Base-by-base conservation (phyloP, 2,888 invertebrate genomes). In the Teinopalpus imperialis region DNA sequence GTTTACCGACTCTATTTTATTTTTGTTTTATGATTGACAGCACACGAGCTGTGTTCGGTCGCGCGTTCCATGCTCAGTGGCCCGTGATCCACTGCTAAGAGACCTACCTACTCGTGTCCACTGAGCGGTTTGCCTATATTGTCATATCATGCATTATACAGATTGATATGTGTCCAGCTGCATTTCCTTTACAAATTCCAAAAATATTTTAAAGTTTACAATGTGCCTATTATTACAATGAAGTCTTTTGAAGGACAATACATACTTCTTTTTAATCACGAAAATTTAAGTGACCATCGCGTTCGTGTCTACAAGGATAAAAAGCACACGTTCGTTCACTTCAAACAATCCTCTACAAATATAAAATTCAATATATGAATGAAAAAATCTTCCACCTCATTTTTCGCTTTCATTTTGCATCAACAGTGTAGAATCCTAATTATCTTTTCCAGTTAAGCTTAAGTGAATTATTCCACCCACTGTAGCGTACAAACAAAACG, bases 381-480 rank as follows among this genome's bases (percentile, higher is more conserved):
- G 87, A 81, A 16, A 16, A 4, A 85, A 81, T 85, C 82, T 75
- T 75, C 77, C 61, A 76, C 73, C 79, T 76, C 80, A 78, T 83
- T 87, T 85, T 83, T 83, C 75, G 81, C 78, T 76, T 86, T 86
- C 85, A 80, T 87, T 87, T 85, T 86, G 85, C 87, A 86, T 85
- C 82, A 82, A 81, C 81, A 77, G 69, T 75, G 86, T 83, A 83
- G 85, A 85, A 86, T 87, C 86, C 87, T 86, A 88, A 88, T 88
- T 87, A 87, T 88, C 87, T 86, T 86, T 85, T 75, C 82, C 83
- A 81, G 87, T 88, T 86, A 86, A 88, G 85, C 85, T 86, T 86
- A 86, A 86, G 83, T 87, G 86, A 88, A 88, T 88, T 88, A 88
- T 86, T 86, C 76, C 79, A 81, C 83, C 87, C 86, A 86, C 82